These are phyloP conservation scores for Rhagoletis pomonella DNA, from an alignment of 1,140 invertebrate genomes.

Conservation along the genomic window DNA sequence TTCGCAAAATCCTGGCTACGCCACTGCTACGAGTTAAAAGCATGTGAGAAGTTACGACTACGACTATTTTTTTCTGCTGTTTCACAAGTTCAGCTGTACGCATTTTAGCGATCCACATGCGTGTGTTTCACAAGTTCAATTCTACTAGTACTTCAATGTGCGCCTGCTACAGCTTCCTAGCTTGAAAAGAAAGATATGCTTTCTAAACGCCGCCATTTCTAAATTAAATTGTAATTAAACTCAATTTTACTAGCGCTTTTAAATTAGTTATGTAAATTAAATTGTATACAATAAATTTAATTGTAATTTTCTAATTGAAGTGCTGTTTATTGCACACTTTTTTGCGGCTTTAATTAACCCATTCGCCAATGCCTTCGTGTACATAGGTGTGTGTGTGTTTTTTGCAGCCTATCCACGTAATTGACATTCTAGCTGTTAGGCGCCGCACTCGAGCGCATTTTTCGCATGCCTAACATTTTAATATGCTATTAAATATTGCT, in stretches of 20 bases:
- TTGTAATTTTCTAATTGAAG: constrained; percentile 1
- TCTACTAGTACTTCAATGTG: neutral
- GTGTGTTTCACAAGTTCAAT: neutral
- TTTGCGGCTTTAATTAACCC: constrained; percentile 35
- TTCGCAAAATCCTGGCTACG: no score
- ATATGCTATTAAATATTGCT: constrained; percentile 1
- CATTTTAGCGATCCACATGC: neutral
- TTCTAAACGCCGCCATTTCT: no score
- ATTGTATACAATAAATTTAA: no score
- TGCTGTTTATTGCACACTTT: neutral
- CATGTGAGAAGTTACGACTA: no score
- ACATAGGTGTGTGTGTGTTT: no score
- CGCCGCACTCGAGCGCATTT: constrained; percentile 24
- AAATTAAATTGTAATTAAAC: no score
- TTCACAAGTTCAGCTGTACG: neutral
- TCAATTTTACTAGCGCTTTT: no score
- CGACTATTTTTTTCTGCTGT: no score
- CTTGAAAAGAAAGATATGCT: no score
- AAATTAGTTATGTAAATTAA: no score
- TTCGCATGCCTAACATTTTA: constrained; percentile 31
- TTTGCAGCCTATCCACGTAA: constrained; percentile 25
- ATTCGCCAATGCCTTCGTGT: neutral
- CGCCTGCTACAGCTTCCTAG: no score
- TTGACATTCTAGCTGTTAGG: constrained; percentile 30
- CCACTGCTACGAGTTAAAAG: no score